Percentiles rank a stretch among this genome's conserved stretches.
phyloP scores from a whole-genome alignment of 2,888 invertebrate genomes.

The Rotaria sp. region DNA sequence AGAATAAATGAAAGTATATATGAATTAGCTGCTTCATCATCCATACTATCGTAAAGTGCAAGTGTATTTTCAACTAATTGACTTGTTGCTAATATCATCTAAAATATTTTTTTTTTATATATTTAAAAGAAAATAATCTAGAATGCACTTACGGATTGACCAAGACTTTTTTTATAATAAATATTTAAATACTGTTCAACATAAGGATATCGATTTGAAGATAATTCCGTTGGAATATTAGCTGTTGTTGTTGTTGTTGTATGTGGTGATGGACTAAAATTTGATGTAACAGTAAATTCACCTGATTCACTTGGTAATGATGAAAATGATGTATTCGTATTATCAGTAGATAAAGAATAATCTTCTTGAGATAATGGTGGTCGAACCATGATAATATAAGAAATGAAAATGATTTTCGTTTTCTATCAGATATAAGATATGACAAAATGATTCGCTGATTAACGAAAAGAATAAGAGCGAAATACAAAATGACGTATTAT shows the following conservation, averaged over 20 bases:
- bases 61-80: background rate
- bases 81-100: background rate
- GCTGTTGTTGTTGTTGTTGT: background rate
- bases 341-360: background rate
- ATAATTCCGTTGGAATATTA: background rate
- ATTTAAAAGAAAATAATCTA: background rate
- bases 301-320: background rate
- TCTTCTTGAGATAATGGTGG: background rate
- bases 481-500: too few relatives aligned
- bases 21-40: conserved; percentile 5
- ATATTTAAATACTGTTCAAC: conserved; percentile 5
- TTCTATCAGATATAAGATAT: background rate
- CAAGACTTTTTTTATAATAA: background rate
- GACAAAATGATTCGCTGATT: too few relatives aligned
- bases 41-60: background rate
- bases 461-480: too few relatives aligned
- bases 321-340: background rate
- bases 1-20: conserved; percentile 18
- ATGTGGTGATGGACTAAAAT: background rate
- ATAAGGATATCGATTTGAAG: background rate
- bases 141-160: background rate
- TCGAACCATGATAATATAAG: background rate
- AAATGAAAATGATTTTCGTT: background rate
- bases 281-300: background rate
- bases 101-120: background rate